A percentile compares a stretch with the other conserved stretches of the same genome.
These are phyloP conservation scores for Capitella teleta DNA, from an alignment of 1,140 invertebrate genomes.

Conservation along the genomic window DNA sequence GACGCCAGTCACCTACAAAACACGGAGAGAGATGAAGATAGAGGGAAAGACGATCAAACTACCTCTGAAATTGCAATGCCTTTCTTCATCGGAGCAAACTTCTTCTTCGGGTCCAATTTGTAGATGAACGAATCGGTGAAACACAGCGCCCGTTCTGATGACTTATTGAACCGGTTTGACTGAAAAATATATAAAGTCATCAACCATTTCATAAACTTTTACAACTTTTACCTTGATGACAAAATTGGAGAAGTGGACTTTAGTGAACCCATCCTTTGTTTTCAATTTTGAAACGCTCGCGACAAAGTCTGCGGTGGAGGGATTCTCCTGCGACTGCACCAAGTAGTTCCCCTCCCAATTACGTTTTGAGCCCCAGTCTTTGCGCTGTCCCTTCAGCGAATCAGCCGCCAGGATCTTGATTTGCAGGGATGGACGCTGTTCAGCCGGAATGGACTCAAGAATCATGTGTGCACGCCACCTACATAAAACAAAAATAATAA, in stretches of 20 bases:
- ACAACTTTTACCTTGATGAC: conserved; percentile 45
- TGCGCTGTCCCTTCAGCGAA: conserved; percentile 59
- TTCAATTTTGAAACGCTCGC: conserved; percentile 58
- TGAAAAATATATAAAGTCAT: conserved; percentile 27
- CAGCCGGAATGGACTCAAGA: conserved; percentile 62
- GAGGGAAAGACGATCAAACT: not conserved
- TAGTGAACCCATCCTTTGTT: conserved; percentile 58
- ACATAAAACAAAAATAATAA: conserved; percentile 20
- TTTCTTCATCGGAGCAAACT: conserved; percentile 76
- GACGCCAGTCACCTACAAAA: conserved; percentile 58
- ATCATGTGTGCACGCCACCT: conserved; percentile 83
- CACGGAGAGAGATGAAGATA: not conserved
- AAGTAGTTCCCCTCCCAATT: conserved; percentile 90
- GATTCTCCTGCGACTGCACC: conserved; percentile 59
- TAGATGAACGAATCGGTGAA: conserved; percentile 79
- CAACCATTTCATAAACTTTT: no score
- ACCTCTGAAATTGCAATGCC: conserved; percentile 57
- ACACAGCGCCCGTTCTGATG: conserved; percentile 73
- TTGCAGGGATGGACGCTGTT: conserved; percentile 73
- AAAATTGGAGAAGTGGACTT: conserved; percentile 50
- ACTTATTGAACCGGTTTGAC: conserved; percentile 69
- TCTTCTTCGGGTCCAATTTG: conserved; percentile 67
- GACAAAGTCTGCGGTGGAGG: conserved; percentile 57
- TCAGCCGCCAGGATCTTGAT: conserved; percentile 71
- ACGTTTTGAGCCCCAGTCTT: conserved; percentile 68